Evolutionary conservation across 2,113 vertebrate genomes (phyloP).

Genomic region (Meriones unguiculatus): DNA sequence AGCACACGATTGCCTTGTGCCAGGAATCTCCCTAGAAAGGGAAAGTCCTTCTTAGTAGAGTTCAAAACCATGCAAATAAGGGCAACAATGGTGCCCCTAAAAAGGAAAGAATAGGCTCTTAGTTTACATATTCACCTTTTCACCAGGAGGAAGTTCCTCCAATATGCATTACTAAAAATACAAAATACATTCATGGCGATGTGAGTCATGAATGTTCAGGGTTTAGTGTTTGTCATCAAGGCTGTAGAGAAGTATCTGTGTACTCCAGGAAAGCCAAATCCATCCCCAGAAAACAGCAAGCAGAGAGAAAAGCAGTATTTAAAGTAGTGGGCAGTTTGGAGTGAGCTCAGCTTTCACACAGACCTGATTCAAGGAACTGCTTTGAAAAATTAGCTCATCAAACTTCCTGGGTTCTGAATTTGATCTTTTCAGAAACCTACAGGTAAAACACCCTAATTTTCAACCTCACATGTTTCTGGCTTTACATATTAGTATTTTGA

Average conservation of each 20-base stretch:
- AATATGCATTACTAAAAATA: slow-evolving; percentile 18
- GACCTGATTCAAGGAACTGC: neutral
- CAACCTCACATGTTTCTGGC: slow-evolving; percentile 21
- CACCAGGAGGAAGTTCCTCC: neutral
- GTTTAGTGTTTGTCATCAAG: neutral
- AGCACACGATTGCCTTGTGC: neutral
- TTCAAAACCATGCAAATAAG: slow-evolving; percentile 28
- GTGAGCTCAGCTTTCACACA: neutral
- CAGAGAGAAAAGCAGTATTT: neutral
- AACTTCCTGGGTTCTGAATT: slow-evolving; percentile 2
- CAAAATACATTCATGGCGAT: slow-evolving; percentile 3
- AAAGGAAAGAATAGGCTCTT: neutral
- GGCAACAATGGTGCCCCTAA: neutral
- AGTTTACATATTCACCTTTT: neutral
- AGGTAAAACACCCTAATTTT: slow-evolving; percentile 10
- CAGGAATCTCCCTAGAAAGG: slow-evolving; percentile 5
- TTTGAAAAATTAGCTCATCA: slow-evolving; percentile 42
- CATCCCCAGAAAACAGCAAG: neutral
- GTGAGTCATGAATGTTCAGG: neutral
- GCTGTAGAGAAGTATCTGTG: neutral
- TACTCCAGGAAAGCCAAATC: neutral
- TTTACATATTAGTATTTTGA: slow-evolving; percentile 51
- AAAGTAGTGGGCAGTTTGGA: neutral
- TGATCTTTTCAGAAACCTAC: slow-evolving; percentile 39
- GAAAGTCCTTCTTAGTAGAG: neutral